A percentile compares a stretch with the other conserved stretches of the same genome.
Conservation (phyloP, 2,888 invertebrate genomes). For the Blastobasis adustella region DNA sequence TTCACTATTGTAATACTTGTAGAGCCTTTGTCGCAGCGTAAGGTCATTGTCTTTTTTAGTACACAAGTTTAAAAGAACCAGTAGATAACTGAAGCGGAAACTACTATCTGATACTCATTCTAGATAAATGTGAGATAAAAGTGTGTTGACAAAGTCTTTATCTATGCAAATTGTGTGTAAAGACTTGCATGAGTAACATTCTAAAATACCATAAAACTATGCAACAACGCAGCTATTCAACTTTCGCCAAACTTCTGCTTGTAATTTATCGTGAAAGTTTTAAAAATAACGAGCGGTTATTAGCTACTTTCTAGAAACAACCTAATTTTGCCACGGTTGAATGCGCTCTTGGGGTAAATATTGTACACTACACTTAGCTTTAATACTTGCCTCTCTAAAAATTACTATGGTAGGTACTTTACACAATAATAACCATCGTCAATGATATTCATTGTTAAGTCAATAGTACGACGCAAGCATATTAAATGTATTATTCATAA, state of each 20-base stretch:
- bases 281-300: not conserved
- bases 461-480: not conserved
- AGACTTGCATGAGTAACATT: slow-evolving; percentile 16
- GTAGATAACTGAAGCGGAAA: slow-evolving; percentile 17
- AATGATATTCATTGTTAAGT: slow-evolving; percentile 1
- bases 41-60: no score
- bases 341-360: no score
- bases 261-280: not conserved
- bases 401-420: no score
- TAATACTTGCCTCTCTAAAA: no score
- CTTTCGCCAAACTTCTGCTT: no score
- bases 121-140: slow-evolving; percentile 10
- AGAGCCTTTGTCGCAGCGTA: no score
- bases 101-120: slow-evolving; percentile 19
- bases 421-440: not conserved
- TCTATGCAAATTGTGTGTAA: slow-evolving; percentile 20
- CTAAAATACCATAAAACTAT: slow-evolving; percentile 6
- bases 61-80: not conserved
- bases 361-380: no score
- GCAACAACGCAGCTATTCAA: no score
- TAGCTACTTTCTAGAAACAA: not conserved
- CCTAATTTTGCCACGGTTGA: no score
- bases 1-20: no score
- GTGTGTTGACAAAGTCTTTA: slow-evolving; percentile 18
- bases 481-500: slow-evolving; percentile 6